phyloP scores from a whole-genome alignment of 2,797 vertebrate species.

The Falco peregrinus region DNA sequence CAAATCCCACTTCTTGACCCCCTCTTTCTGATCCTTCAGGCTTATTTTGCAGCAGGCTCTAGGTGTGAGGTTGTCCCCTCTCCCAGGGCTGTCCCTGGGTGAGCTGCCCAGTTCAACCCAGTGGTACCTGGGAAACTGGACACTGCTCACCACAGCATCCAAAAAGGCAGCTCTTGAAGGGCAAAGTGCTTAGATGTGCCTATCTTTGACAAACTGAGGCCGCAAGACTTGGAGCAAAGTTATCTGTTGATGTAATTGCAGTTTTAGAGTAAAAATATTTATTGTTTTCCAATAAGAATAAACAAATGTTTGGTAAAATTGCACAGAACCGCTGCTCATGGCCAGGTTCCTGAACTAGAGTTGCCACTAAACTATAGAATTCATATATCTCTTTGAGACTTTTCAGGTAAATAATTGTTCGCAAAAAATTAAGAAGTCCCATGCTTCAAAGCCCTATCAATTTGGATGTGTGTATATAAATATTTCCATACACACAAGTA shows the following conservation, averaged over 20 bases:
- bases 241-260: not conserved
- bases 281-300: not conserved
- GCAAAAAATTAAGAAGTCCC: not conserved
- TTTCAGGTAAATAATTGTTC: not conserved
- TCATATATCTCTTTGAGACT: not conserved
- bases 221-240: not conserved
- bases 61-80: not conserved
- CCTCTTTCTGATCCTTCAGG: not conserved
- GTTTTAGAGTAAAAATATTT: not conserved
- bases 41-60: not conserved
- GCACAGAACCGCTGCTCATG: not conserved
- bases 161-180: not conserved
- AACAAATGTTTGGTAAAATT: not conserved
- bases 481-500: not conserved
- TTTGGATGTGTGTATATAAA: not conserved
- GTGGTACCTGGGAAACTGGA: not conserved
- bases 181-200: rapidly evolving
- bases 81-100: not conserved
- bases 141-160: not conserved
- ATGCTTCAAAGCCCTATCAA: not conserved
- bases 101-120: not conserved
- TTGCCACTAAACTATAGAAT: too few species aligned
- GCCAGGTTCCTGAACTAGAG: not conserved
- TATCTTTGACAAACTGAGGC: too few species aligned
- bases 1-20: not conserved